Percentiles rank a stretch among this genome's conserved stretches.
These are phyloP conservation scores for Perdita meconis DNA, from an alignment of 2,888 invertebrate species.

Conservation along the genomic window DNA sequence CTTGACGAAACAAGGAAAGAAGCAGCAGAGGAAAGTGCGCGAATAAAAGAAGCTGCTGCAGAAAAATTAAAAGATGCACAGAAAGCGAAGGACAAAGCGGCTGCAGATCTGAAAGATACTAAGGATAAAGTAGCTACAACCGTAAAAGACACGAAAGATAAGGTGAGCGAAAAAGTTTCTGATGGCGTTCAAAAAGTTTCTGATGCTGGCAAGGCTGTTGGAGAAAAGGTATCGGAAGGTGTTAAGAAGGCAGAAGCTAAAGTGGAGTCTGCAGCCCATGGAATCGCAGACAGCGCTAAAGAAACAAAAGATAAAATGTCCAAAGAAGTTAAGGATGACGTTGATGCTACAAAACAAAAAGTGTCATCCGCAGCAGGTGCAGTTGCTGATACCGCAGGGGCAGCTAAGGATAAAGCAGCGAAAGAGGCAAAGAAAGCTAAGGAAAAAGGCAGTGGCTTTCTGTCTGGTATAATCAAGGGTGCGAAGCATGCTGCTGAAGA, in stretches of 20 bases:
- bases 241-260: slow-evolving; percentile 57
- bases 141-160: slow-evolving; percentile 46
- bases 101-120: background rate
- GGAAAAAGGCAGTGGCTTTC: slow-evolving; percentile 66
- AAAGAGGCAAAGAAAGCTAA: slow-evolving; percentile 64
- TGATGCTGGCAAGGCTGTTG: slow-evolving; percentile 83
- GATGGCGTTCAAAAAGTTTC: slow-evolving; percentile 34
- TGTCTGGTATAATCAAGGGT: slow-evolving; percentile 73
- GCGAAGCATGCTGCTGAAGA: slow-evolving; percentile 71
- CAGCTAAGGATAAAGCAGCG: slow-evolving; percentile 81
- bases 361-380: slow-evolving; percentile 29
- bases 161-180: slow-evolving; percentile 17
- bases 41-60: background rate
- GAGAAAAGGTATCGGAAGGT: slow-evolving; percentile 24
- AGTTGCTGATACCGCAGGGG: slow-evolving; percentile 85
- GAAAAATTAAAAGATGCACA: background rate
- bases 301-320: slow-evolving; percentile 59
- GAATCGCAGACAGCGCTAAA: slow-evolving; percentile 67
- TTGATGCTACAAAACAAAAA: slow-evolving; percentile 64
- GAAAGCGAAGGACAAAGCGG: background rate
- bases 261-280: slow-evolving; percentile 74
- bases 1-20: slow-evolving; percentile 73
- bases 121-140: background rate
- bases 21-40: slow-evolving; percentile 65
- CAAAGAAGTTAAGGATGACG: slow-evolving; percentile 80